Evolutionary conservation across 2,113 vertebrate genomes (phyloP).

Genomic region (Anthoscopus minutus): DNA sequence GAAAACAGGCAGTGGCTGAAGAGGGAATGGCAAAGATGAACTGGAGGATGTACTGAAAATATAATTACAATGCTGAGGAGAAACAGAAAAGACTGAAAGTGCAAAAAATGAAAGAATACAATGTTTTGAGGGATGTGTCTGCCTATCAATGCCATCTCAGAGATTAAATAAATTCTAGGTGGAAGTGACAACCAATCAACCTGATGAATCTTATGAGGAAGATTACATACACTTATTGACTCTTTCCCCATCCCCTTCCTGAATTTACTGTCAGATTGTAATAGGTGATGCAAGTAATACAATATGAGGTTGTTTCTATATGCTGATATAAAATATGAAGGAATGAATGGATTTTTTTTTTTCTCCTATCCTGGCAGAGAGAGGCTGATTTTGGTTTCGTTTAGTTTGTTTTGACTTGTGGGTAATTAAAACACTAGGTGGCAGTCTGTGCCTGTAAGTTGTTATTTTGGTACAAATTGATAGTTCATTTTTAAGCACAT

Average conservation of each 20-base stretch:
- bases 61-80: neutral
- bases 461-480: neutral
- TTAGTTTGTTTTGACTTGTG: neutral
- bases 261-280: neutral
- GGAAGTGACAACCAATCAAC: neutral
- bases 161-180: neutral
- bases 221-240: neutral
- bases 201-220: neutral
- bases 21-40: neutral
- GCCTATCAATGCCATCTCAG: neutral
- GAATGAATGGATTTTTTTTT: fast-evolving
- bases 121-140: neutral
- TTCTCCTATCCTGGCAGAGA: neutral
- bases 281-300: neutral
- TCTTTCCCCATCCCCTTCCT: neutral
- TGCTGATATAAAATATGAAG: neutral
- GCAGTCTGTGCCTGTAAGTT: slow-evolving; percentile 33
- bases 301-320: neutral
- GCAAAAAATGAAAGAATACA: neutral
- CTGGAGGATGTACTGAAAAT: neutral
- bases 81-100: neutral
- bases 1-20: neutral
- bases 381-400: neutral
- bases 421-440: slow-evolving; percentile 54
- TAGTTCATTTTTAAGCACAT: neutral